Evolutionary conservation across 35 echinoderm and acorn worm genomes (phyloP).

Genomic region (Stichopus chloronotus): DNA sequence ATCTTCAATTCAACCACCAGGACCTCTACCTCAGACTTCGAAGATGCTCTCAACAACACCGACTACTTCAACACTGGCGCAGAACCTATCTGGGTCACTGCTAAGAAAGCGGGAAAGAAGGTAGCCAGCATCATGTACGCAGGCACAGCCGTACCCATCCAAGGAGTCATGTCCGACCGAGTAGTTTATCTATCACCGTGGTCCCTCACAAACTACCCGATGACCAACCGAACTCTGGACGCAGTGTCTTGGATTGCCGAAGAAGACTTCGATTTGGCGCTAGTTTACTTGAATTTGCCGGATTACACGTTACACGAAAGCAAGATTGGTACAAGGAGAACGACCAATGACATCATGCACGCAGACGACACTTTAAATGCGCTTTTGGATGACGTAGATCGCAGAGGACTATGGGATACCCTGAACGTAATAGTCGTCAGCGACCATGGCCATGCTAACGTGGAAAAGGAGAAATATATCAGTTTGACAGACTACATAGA

Average conservation of each 20-base stretch:
- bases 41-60: conserved; percentile 69
- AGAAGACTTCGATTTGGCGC: conserved; percentile 76
- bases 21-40: conserved; percentile 50
- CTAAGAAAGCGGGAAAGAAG: conserved; percentile 72
- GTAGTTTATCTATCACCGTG: conserved; percentile 36
- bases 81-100: conserved; percentile 94
- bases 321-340: conserved; percentile 58
- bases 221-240: conserved; percentile 55
- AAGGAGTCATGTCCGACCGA: conserved; percentile 58
- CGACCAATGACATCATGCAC: conserved; percentile 21
- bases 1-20: conserved; percentile 60
- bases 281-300: conserved; percentile 77
- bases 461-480: conserved; percentile 61
- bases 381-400: conserved; percentile 66
- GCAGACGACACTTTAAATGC: conserved; percentile 58
- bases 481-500: conserved; percentile 77
- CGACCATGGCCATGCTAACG: conserved; percentile 79
- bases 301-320: conserved; percentile 77
- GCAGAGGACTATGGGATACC: conserved; percentile 59
- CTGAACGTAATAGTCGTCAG: conserved; percentile 79
- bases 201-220: conserved; percentile 20
- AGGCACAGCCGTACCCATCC: conserved; percentile 77
- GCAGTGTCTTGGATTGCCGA: conserved; percentile 75
- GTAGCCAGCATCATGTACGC: conserved; percentile 84
- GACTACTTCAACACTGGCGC: conserved; percentile 78